Base-by-base conservation (phyloP, 2,797 vertebrate genomes). In the Clarias pachynema region DNA sequence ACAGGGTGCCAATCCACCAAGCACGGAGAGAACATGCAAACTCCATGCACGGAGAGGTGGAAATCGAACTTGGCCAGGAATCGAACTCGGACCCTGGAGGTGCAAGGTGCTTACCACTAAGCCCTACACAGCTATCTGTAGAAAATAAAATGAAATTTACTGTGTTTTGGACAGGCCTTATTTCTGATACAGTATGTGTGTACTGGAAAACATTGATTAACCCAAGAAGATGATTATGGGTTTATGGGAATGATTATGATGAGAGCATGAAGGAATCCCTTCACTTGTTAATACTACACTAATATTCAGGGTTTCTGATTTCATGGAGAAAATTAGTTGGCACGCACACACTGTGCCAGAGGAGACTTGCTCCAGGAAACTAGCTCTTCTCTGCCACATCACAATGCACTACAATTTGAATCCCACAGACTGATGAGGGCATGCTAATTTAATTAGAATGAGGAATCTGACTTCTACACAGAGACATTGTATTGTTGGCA, bases 361-460 rank as follows among this genome's bases (percentile, higher is more conserved):
- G 83, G 85, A 85, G 84, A 84, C 87, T 80, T 40, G 14, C 63
- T 57, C 78, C 44, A 80, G 75, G 72, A 79, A 83, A 68, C 81
- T 86, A 73, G 70, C 85, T 68, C 68, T 68, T 70, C 66, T 85
- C 78, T 80, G 70, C 37, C 65, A 81, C 83, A 69, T 70, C 84
- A 85, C 65, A 87, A 82, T 75, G 75, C 57, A 63, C 72, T 84
- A 85, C 86, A 84, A 83, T 88, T 73, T 72, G 86, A 86, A 84
- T 90, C 89, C 85, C 86, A 85, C 86, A 87, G 86, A 79, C 89
- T 24, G 86, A 83, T 89, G 86, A 84, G 88, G 89, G 77, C 84
- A 89, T 75, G 81, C 63, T 91, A 91, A 91, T 91, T 91, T 63
- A 88, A 91, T 91, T 91, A 90, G 88, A 90, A 83, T 81, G 37